Evolutionary conservation across 35 echinoderm and acorn worm species (phyloP), one percentile per base, ranked within the genome.

Genomic region (Heliocidaris erythrogramma): DNA sequence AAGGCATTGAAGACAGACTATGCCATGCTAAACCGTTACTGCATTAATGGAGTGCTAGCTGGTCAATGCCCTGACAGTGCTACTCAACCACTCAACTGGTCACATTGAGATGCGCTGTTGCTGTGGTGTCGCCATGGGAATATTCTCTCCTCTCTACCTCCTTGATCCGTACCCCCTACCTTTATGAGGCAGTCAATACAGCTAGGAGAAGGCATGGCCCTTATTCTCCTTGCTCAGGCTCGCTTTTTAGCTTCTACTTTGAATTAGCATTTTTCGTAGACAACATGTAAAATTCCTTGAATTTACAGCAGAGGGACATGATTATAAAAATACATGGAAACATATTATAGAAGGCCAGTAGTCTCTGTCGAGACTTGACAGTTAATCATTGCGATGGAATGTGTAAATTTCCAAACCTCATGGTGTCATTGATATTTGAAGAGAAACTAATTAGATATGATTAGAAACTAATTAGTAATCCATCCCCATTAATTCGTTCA

Each of bases 51-150:
- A 78, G 65, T 78, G 27, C 12, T 60, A 60, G 59, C 65, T 78
- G 65, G 65, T 78, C 65, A 78, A 27, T 78, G 65, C 65, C 65
- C 65, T 78, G 65, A 78, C 65, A 78, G 18, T 52, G 49, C 49
- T n/a, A 78, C 65, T 18, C 65, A 78, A 24, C 65, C 65, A 78
- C 65, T 78, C 27, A 78, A 78, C 18, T 78, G 5, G 65, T 21
- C 65, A 78, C 65, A 78, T 78, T n/a, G 27, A 78, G 65, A 78
- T 78, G 65, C 65, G 65, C 65, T 78, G 65, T 78, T 78, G 65
- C 65, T 78, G 65, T 24, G 61, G 12, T 27, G 61, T 71, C 61
- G 65, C 65, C 65, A 78, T 78, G 65, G 65, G 65, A 78, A 78
- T 78, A 78, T 78, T 78, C 21, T n/a, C 65, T 78, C 65, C 27